Base-by-base conservation (phyloP, 2,797 vertebrate species). In the Kryptolebias ocellatus region DNA sequence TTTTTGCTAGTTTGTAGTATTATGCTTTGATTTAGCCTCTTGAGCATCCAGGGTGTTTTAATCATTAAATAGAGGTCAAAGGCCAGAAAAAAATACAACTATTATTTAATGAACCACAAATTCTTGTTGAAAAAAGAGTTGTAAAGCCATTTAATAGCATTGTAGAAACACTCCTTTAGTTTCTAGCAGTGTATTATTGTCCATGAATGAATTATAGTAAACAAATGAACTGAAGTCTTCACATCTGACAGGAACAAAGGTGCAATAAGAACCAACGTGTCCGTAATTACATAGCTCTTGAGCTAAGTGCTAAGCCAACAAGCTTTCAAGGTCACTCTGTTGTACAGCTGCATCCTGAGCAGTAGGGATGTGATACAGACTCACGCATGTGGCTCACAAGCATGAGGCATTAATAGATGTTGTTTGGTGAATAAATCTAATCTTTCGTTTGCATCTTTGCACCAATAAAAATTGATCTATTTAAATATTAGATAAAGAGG, bases 51-150 rank as follows among this genome's bases (percentile, higher is more conserved):
- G 54, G 3, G 31, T 52, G 42, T 64, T 57, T 37, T 20, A 59
- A 69, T 62, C 53, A 52, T 64, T 80, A 66, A 55, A 27, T 15
- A 57, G 51, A 62, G 28, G 63, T 78, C 16, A 12, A 18, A 20
- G 57, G 52, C 11, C 15, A 53, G 11, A 67, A 2, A 24, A 71
- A 37, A 70, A 69, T 65, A 58, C 24, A 34, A 29, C 42, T 50
- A 76, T 65, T 66, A 67, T 80, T 37, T 39, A 31, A 68, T 51
- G 39, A 37, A 11, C 42, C 0, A 29, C 27, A 31, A 4, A 64
- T n/a, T 59, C 46, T 0, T 28, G 28, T 49, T 60, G 50, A 67
- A 59, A 54, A 14, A 50, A 57, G n/a, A 59, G 8, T 29, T 53
- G 24, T 47, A 17, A 67, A 60, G 60, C n/a, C 20, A 46, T 46